Evolutionary conservation across 2,797 vertebrate species (phyloP).

Genomic region (Acestrorhynchus altus): DNA sequence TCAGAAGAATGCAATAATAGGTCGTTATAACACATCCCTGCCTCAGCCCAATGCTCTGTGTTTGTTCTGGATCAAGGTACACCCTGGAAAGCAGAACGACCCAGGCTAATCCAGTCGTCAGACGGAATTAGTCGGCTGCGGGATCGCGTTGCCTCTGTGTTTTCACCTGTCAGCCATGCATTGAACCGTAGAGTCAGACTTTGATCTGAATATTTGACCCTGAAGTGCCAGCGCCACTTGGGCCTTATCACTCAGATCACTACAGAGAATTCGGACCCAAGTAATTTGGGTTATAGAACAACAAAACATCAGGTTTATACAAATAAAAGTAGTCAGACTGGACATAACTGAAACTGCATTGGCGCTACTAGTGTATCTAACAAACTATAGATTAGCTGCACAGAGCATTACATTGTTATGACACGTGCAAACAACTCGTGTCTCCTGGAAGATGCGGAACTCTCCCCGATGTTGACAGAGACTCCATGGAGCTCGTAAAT

Average conservation of each 20-base stretch:
- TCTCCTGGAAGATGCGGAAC: too few relatives aligned
- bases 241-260: slow-evolving; percentile 8
- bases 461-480: too few relatives aligned
- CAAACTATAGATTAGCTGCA: too few relatives aligned
- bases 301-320: too few relatives aligned
- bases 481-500: too few relatives aligned
- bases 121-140: slow-evolving; percentile 12
- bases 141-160: slow-evolving; percentile 23
- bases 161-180: slow-evolving; percentile 23
- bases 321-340: too few relatives aligned
- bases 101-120: slow-evolving; percentile 17
- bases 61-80: slow-evolving; percentile 17
- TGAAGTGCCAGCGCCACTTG: slow-evolving; percentile 5
- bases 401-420: too few relatives aligned
- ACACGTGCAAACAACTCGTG: too few relatives aligned
- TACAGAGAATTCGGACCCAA: slow-evolving; percentile 5
- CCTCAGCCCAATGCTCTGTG: slow-evolving; percentile 6
- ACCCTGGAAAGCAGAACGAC: slow-evolving; percentile 7
- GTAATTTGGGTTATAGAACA: too few relatives aligned
- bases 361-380: too few relatives aligned
- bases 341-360: too few relatives aligned
- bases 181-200: slow-evolving; percentile 25
- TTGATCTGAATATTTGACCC: slow-evolving; percentile 40
- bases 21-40: not conserved
- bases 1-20: not conserved